Evolutionary conservation across 1,140 invertebrate genomes (phyloP), one percentile per base, ranked within the genome.

Genomic region (Philotrypesis tridentata): DNA sequence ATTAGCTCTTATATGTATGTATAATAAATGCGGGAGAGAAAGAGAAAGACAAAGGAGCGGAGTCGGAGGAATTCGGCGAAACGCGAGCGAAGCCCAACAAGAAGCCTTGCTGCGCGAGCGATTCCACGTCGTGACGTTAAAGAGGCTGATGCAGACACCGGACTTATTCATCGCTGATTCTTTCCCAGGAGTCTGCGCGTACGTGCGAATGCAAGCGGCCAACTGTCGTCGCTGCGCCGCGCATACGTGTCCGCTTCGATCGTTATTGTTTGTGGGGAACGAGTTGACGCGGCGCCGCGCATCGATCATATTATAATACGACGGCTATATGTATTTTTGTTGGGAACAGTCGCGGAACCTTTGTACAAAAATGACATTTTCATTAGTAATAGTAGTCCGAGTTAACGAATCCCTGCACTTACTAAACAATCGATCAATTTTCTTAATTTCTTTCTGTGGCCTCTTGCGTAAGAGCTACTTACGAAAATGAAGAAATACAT

Each of bases 141-240:
- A 21, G 43, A 48, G 73, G 80, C 68, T n/a, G n/a, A n/a, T n/a
- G n/a, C n/a, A n/a, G n/a, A 61, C 17, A 85, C 86, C 85, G 88
- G 88, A 87, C 87, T 88, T 88, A 87, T 89, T 89, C 88, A 87
- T 87, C 88, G 84, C 4, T 86, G 87, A 85, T 14, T 83, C 79
- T 77, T 86, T 85, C 79, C 79, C 82, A 82, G 74, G 82, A 61
- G 31, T 67, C 40, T 21, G 4, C 25, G n/a, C n/a, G 9, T 0
- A n/a, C 3, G 9, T 43, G 29, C 31, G 60, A 65, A 40, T 72
- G 27, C 14, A 29, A n/a, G 6, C 4, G 0, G 14, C 23, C 25
- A 65, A 73, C 27, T 74, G 8, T 73, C 31, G 21, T 55, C 12
- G 8, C 12, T 63, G 73, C 31, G 68, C 11, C 63, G n/a, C n/a